A percentile compares a stretch with the other conserved stretches of the same genome.
These are phyloP conservation scores for Nycticorax nycticorax DNA, from an alignment of 2,113 vertebrate species.

Conservation along the genomic window DNA sequence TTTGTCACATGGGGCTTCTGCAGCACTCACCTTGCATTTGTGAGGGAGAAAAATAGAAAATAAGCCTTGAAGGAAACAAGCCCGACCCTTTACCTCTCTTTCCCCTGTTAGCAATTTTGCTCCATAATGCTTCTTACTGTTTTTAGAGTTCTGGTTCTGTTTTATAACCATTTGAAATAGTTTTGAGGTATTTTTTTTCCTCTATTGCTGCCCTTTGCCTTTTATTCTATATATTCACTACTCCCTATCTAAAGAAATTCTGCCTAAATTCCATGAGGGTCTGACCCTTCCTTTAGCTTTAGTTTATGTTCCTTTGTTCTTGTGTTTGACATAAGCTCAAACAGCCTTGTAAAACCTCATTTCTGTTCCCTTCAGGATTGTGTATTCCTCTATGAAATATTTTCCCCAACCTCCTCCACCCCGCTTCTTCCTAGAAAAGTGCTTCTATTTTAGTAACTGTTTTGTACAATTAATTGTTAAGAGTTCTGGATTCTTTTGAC, in stretches of 20 bases:
- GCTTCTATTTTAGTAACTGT: conserved; percentile 27
- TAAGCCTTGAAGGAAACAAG: neutral
- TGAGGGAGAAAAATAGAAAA: neutral
- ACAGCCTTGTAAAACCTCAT: conserved; percentile 78
- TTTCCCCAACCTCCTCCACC: neutral
- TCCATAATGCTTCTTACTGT: neutral
- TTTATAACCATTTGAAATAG: conserved; percentile 48
- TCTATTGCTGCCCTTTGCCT: conserved; percentile 59
- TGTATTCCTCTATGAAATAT: conserved; percentile 68
- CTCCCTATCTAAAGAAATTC: conserved; percentile 73
- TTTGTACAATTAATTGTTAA: conserved; percentile 23
- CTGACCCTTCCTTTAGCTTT: conserved; percentile 78
- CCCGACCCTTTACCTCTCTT: neutral
- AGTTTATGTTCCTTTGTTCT: conserved; percentile 80
- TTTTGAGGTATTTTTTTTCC: neutral
- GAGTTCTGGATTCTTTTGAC: neutral
- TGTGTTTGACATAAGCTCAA: conserved; percentile 78
- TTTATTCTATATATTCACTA: conserved; percentile 70
- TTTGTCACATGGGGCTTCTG: neutral
- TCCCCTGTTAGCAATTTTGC: neutral
- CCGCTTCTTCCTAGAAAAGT: conserved; percentile 12
- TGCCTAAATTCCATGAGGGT: conserved; percentile 76
- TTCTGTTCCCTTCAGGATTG: conserved; percentile 77
- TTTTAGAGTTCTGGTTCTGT: conserved; percentile 24
- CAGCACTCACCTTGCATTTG: neutral